A percentile compares a stretch with the other conserved stretches of the same genome.
Evolutionary conservation across 2,888 invertebrate species (phyloP).

Genomic region (Dorcus parallelipipedus): DNA sequence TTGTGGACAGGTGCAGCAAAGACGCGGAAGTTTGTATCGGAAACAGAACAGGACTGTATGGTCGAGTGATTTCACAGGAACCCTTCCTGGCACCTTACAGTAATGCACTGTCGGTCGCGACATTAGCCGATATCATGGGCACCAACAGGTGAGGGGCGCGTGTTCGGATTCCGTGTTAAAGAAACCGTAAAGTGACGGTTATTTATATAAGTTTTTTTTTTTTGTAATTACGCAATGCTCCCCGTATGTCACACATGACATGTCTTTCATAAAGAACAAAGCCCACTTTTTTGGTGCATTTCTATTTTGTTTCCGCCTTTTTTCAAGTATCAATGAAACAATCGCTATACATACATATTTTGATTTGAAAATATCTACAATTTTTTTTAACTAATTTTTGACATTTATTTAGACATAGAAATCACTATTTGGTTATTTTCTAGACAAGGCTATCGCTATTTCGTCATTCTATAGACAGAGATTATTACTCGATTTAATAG

Average conservation of each 20-base stretch:
- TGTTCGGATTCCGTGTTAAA: constrained; percentile 24
- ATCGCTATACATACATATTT: too few species aligned
- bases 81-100: constrained; percentile 6
- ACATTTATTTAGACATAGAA: too few species aligned
- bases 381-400: not conserved
- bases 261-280: too few species aligned
- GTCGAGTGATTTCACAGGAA: constrained; percentile 5
- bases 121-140: not conserved
- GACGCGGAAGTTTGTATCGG: constrained; percentile 9
- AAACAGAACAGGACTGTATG: constrained; percentile 3
- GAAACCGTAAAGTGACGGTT: constrained; percentile 26
- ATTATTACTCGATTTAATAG: too few species aligned
- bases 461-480: too few species aligned
- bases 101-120: constrained; percentile 2
- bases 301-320: too few species aligned
- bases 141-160: constrained; percentile 23
- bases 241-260: not conserved
- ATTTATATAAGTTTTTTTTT: constrained; percentile 4
- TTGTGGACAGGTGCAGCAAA: not conserved
- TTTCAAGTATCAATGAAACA: too few species aligned
- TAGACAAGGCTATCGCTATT: too few species aligned
- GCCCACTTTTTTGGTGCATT: too few species aligned
- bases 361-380: not conserved
- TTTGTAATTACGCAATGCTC: not conserved
- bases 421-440: too few species aligned